These are phyloP conservation scores for Danaus plexippus DNA, from an alignment of 1,140 invertebrate genomes.

Conservation along the genomic window DNA sequence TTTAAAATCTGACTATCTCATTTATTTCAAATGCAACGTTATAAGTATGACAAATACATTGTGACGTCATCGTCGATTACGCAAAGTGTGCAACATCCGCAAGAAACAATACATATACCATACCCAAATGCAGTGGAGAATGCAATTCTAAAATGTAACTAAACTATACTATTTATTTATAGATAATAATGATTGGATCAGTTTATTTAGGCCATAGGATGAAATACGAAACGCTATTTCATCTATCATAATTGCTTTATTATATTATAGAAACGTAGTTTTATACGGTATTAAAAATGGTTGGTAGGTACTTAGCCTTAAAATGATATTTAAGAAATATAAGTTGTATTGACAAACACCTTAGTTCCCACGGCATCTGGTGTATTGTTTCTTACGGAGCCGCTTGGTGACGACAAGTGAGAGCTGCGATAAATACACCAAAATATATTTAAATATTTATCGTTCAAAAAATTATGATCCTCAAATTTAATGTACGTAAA, in stretches of 20 bases:
- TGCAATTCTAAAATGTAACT: slow-evolving; percentile 13
- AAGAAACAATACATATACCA: slow-evolving; percentile 42
- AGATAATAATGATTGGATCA: too few species aligned
- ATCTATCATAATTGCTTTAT: too few species aligned
- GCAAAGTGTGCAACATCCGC: slow-evolving; percentile 17
- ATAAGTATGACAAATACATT: too few species aligned
- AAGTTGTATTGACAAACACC: slow-evolving; percentile 48
- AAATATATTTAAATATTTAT: slow-evolving; percentile 2
- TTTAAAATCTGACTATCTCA: too few species aligned
- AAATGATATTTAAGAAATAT: slow-evolving; percentile 7
- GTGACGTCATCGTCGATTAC: too few species aligned
- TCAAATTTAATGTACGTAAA: slow-evolving; percentile 2
- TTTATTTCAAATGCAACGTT: too few species aligned
- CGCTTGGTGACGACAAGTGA: slow-evolving; percentile 12
- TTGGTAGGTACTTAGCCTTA: not conserved
- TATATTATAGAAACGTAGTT: too few species aligned
- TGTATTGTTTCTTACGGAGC: slow-evolving; percentile 52
- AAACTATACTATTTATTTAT: too few species aligned
- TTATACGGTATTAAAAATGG: too few species aligned
- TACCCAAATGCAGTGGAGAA: slow-evolving; percentile 18
- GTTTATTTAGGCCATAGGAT: too few species aligned
- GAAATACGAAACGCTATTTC: too few species aligned
- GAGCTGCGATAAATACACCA: slow-evolving; percentile 22
- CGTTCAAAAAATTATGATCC: not conserved
- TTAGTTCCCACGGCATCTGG: slow-evolving; percentile 33